Percentiles rank a stretch among this genome's conserved stretches.
Conservation (phyloP, 1,140 invertebrate genomes). For the Neodiprion lecontei region DNA sequence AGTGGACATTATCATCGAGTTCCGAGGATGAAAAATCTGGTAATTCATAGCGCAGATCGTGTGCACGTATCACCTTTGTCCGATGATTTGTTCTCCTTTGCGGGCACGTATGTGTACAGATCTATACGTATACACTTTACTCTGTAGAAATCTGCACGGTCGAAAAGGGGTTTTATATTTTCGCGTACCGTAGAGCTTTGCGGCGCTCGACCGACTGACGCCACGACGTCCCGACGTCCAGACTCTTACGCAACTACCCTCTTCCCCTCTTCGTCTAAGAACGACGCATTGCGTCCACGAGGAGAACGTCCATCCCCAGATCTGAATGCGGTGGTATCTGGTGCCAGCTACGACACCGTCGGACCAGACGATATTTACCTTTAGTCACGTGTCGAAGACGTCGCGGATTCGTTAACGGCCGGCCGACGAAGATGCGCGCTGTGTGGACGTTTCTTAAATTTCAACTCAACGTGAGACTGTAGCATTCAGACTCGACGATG, state of each 20-base stretch:
- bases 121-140: too few species aligned
- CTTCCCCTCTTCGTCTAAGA: constrained; percentile 13
- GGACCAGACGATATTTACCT: background rate
- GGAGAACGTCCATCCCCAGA: background rate
- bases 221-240: constrained; percentile 43
- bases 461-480: too few species aligned
- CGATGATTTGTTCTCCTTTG: background rate
- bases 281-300: constrained; percentile 25
- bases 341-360: background rate
- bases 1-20: background rate
- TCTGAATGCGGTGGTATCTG: constrained; percentile 25
- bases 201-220: constrained; percentile 44
- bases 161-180: background rate
- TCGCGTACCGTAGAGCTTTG: constrained; percentile 38
- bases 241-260: constrained; percentile 46
- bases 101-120: too few species aligned
- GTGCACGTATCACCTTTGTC: background rate
- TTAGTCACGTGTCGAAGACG: constrained; percentile 5
- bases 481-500: background rate
- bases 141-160: too few species aligned
- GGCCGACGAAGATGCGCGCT: too few species aligned
- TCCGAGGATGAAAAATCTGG: background rate
- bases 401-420: constrained; percentile 10
- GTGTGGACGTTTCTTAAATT: too few species aligned
- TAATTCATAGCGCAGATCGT: background rate